Evolutionary conservation across 2,888 invertebrate genomes (phyloP).

Genomic region (Leptothorax acervorum): DNA sequence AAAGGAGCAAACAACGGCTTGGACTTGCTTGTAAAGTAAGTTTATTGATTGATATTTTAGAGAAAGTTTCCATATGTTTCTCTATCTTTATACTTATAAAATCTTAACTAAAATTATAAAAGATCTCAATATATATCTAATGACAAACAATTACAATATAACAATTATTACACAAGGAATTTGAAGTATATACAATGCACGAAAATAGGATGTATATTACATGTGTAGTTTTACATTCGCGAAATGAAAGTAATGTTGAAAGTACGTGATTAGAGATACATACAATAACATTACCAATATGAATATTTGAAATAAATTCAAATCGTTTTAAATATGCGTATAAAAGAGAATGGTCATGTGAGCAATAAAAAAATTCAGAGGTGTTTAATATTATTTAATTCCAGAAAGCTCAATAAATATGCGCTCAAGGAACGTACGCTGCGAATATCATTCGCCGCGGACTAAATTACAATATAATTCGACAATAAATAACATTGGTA

Average conservation of each 20-base stretch:
- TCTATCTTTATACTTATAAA: constrained; percentile 5
- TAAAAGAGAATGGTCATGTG: not conserved
- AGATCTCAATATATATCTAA: not conserved
- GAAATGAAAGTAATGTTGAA: constrained; percentile 3
- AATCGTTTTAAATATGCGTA: not conserved
- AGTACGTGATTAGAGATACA: not conserved
- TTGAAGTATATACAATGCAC: constrained; percentile 3
- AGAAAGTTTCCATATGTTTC: not conserved
- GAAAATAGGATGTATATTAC: constrained; percentile 2
- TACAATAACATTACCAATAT: not conserved
- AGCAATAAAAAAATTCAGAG: constrained; percentile 14
- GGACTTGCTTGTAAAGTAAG: not conserved
- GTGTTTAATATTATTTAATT: constrained; percentile 56
- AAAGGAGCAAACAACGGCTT: constrained; percentile 6
- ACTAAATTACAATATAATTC: constrained; percentile 64
- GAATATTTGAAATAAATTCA: constrained; percentile 4
- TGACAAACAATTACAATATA: not conserved
- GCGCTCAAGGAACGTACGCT: constrained; percentile 49
- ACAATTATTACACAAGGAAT: not conserved
- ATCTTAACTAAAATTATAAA: constrained; percentile 27
- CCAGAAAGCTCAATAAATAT: constrained; percentile 66
- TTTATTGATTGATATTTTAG: not conserved
- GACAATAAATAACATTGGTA: constrained; percentile 68
- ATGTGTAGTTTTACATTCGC: not conserved
- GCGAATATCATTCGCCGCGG: constrained; percentile 48